Evolutionary conservation across 2,113 vertebrate species (phyloP).

Genomic region (Maccullochella peelii): DNA sequence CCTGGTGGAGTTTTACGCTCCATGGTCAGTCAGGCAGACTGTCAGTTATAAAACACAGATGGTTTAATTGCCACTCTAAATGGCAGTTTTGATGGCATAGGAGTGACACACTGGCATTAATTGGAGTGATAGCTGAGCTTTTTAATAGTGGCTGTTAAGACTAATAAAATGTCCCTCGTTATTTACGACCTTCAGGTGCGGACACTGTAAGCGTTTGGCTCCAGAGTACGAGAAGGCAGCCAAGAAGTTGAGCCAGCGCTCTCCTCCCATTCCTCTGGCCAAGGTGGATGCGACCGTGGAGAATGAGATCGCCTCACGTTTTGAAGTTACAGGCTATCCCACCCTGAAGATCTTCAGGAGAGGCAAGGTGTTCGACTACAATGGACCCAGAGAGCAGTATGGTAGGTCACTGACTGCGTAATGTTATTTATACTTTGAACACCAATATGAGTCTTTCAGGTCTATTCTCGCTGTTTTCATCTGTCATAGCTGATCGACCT

Average conservation of each 20-base stretch:
- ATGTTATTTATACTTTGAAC: background rate
- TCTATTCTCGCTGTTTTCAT: background rate
- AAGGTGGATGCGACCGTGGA: conserved; percentile 93
- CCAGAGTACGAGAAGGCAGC: conserved; percentile 98
- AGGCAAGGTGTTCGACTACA: conserved; percentile 94
- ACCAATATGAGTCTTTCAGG: background rate
- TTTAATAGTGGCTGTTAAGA: background rate
- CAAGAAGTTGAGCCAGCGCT: conserved; percentile 88
- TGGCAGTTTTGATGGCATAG: background rate
- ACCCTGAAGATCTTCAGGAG: conserved; percentile 97
- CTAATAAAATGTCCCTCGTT: background rate
- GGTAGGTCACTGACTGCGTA: conserved; percentile 79
- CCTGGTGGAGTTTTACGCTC: conserved; percentile 98
- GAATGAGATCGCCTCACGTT: conserved; percentile 88
- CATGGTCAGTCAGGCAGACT: conserved; percentile 87
- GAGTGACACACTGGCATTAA: background rate
- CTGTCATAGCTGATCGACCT: too few species aligned
- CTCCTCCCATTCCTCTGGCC: conserved; percentile 91
- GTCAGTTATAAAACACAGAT: background rate
- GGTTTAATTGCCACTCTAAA: background rate
- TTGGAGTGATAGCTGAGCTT: background rate
- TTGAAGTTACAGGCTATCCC: conserved; percentile 92
- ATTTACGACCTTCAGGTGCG: conserved; percentile 87
- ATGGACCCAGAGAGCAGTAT: conserved; percentile 91
- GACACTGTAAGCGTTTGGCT: conserved; percentile 96